Conservation (phyloP, 1,140 invertebrate species). For the Streblospio benedicti region DNA sequence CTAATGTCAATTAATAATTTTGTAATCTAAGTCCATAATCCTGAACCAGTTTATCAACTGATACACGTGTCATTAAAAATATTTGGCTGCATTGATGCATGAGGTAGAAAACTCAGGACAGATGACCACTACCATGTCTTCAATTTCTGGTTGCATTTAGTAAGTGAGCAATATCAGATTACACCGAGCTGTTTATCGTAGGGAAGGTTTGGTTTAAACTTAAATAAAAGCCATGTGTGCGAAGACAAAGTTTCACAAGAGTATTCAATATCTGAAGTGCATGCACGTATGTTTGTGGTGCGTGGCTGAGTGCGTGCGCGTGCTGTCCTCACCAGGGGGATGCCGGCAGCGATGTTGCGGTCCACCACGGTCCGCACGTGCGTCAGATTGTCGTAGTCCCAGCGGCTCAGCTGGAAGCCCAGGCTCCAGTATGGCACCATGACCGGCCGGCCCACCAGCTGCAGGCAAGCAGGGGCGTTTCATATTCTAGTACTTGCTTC, state of each 20-base stretch:
- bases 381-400: constrained; percentile 35
- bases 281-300: no score
- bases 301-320: neutral
- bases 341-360: constrained; percentile 27
- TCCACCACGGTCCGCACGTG: constrained; percentile 32
- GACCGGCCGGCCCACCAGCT: constrained; percentile 45
- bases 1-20: no score
- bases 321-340: constrained; percentile 34
- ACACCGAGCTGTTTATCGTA: neutral
- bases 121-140: no score
- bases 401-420: constrained; percentile 51
- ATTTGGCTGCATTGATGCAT: no score
- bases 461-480: no score
- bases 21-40: no score
- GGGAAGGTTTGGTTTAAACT: neutral
- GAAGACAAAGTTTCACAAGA: neutral
- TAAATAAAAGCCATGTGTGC: neutral
- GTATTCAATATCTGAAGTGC: no score
- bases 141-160: no score
- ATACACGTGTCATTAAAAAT: no score
- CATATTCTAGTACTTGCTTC: no score
- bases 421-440: constrained; percentile 52
- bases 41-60: no score
- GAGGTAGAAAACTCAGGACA: no score
- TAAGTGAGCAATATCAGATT: neutral